A percentile compares a stretch with the other conserved stretches of the same genome.
phyloP scores from a whole-genome alignment of 2,113 vertebrate genomes.

The Collichthys lucidus region DNA sequence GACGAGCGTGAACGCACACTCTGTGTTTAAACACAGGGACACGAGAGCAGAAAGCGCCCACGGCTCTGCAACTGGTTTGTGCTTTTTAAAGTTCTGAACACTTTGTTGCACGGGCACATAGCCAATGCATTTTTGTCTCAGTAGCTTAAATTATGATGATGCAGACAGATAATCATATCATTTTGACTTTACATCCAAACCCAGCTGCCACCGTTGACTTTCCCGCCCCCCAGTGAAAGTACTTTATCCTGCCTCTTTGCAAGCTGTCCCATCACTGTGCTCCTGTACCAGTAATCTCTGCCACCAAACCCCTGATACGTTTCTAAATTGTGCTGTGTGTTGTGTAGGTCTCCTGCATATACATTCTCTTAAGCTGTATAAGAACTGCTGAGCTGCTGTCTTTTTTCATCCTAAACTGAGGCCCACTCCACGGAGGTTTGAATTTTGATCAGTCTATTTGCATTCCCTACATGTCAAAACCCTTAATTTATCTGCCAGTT shows the following conservation, averaged over 20 bases:
- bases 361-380: conserved; percentile 47
- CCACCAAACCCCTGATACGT: conserved; percentile 45
- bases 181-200: conserved; percentile 55
- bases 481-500: conserved; percentile 72
- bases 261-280: conserved; percentile 36
- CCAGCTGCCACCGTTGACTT: conserved; percentile 40
- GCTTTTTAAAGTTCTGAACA: conserved; percentile 38
- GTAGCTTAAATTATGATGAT: conserved; percentile 54
- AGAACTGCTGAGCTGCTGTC: conserved; percentile 66
- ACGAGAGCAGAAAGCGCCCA: conserved; percentile 2
- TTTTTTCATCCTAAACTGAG: conserved; percentile 59
- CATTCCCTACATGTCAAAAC: conserved; percentile 67
- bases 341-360: conserved; percentile 56
- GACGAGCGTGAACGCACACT: neutral
- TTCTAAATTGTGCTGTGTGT: conserved; percentile 54
- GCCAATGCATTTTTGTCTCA: conserved; percentile 39
- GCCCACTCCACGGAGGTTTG: conserved; percentile 40
- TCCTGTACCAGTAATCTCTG: conserved; percentile 39
- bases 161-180: conserved; percentile 58
- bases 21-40: conserved; percentile 21
- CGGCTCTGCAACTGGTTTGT: conserved; percentile 7
- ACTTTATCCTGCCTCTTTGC: conserved; percentile 53
- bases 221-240: neutral
- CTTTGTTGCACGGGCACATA: conserved; percentile 17
- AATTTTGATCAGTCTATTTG: conserved; percentile 78